Percentiles rank a stretch among this genome's conserved stretches.
Evolutionary conservation across 2,888 invertebrate species (phyloP).

Genomic region (Eutolmus rufibarbis): DNA sequence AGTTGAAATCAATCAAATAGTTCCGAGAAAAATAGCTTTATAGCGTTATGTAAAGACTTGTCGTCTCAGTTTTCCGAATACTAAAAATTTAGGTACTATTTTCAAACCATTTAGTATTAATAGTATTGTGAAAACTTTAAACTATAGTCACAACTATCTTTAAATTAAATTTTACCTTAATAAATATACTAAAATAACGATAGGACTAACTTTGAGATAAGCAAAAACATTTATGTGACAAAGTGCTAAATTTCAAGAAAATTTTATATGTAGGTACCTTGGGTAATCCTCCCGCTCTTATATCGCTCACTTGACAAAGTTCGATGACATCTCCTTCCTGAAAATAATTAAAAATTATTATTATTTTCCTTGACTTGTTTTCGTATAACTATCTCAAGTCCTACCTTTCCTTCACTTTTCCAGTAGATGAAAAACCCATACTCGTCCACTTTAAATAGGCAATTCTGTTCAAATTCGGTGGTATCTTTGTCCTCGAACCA

Average conservation of each 20-base stretch:
- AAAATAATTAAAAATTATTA: constrained; percentile 54
- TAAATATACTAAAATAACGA: neutral
- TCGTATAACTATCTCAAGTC: constrained; percentile 47
- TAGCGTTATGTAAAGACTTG: no score
- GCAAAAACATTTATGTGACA: neutral
- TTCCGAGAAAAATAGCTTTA: no score
- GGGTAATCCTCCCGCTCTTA: constrained; percentile 90
- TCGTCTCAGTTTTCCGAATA: no score
- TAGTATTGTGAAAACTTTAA: no score
- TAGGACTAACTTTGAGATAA: neutral
- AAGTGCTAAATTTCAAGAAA: neutral
- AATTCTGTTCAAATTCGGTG: constrained; percentile 85
- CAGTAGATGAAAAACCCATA: constrained; percentile 98
- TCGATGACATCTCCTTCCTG: constrained; percentile 99
- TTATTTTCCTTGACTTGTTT: neutral
- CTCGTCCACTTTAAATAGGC: constrained; percentile 93
- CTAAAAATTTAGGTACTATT: no score
- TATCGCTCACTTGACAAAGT: constrained; percentile 97
- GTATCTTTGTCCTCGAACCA: constrained; percentile 98
- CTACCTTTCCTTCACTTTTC: constrained; percentile 95
- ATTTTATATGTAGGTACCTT: constrained; percentile 67
- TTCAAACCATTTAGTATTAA: no score
- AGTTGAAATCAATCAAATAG: no score
- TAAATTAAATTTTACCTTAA: no score
- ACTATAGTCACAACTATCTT: no score